A percentile compares a stretch with the other conserved stretches of the same genome.
Conservation (phyloP, 2,797 vertebrate species). For the Hipposideros larvatus region DNA sequence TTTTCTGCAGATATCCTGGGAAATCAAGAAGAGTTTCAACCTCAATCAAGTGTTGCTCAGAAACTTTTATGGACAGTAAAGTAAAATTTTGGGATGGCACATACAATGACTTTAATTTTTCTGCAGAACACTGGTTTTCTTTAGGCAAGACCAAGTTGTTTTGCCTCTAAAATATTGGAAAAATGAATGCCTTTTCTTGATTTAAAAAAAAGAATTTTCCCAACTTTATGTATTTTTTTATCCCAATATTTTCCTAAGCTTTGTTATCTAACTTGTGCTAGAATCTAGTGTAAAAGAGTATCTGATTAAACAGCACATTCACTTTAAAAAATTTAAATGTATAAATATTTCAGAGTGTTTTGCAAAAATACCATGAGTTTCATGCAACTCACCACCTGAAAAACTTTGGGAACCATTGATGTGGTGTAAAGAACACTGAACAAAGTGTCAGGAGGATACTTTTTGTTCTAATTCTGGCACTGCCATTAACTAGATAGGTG, state of each 20-base stretch:
- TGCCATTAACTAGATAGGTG: background rate
- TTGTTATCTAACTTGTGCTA: background rate
- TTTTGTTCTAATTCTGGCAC: background rate
- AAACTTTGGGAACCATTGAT: background rate
- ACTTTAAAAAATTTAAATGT: conserved; percentile 16
- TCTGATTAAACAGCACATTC: background rate
- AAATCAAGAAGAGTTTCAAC: background rate
- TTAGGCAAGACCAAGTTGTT: background rate
- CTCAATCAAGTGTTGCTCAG: background rate
- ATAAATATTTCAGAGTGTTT: conserved; percentile 28
- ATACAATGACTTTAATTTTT: background rate
- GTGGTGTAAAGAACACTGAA: background rate
- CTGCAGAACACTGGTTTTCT: background rate
- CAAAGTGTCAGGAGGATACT: background rate
- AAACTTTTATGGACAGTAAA: background rate
- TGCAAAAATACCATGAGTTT: background rate
- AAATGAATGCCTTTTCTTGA: conserved; percentile 25
- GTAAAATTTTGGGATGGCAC: background rate
- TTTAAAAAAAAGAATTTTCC: conserved; percentile 25
- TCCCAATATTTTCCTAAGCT: conserved; percentile 26
- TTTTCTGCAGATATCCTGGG: background rate
- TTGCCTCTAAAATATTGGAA: background rate
- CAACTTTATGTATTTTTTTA: background rate
- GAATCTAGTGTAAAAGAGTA: conserved; percentile 2
- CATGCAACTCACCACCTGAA: background rate